Evolutionary conservation across 2,113 vertebrate species (phyloP).

Genomic region (Marmota flaviventris): DNA sequence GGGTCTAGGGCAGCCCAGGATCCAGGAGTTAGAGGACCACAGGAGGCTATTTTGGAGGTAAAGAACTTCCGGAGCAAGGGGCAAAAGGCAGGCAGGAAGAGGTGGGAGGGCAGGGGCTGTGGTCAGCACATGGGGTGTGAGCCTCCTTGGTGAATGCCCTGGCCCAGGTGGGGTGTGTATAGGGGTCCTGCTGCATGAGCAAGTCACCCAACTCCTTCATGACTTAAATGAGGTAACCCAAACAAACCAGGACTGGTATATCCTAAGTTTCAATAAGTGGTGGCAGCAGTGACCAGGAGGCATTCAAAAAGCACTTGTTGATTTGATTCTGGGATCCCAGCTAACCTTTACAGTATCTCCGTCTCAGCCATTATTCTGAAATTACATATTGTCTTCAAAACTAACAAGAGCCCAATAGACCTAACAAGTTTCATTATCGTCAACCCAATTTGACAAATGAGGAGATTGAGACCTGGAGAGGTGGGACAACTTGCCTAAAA

Average conservation of each 20-base stretch:
- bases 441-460: background rate
- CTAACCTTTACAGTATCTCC: background rate
- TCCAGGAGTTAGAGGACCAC: background rate
- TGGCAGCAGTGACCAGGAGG: background rate
- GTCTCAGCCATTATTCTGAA: background rate
- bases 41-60: background rate
- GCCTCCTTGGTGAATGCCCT: background rate
- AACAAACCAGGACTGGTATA: background rate
- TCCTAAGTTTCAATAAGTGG: background rate
- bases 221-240: background rate
- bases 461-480: background rate
- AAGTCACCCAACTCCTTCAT: background rate
- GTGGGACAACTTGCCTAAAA: background rate
- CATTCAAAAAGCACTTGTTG: background rate
- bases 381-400: background rate
- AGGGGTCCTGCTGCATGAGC: background rate
- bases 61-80: background rate
- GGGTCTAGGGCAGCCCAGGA: background rate
- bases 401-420: background rate
- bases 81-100: background rate
- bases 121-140: background rate
- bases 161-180: too few relatives aligned
- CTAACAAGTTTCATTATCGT: background rate
- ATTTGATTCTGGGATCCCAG: background rate
- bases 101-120: background rate